Evolutionary conservation across 2,113 vertebrate species (phyloP).

Genomic region (Rhinoderma darwinii): DNA sequence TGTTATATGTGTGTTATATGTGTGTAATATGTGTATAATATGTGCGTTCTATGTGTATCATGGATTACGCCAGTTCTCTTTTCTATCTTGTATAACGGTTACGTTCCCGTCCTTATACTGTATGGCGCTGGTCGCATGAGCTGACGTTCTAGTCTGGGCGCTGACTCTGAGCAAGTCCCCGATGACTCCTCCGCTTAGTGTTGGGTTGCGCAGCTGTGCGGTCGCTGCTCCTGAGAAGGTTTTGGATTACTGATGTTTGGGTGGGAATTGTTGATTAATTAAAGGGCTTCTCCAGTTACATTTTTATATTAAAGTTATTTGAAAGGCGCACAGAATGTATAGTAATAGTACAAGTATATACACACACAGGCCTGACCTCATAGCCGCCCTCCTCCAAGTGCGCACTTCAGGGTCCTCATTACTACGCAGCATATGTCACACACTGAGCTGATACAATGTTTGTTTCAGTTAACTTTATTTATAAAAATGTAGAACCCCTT

Average conservation of each 20-base stretch:
- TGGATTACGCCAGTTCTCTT: no score
- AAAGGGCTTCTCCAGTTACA: neutral
- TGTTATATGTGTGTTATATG: no score
- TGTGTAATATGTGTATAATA: no score
- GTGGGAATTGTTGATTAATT: neutral
- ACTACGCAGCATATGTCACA: no score
- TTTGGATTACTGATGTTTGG: neutral
- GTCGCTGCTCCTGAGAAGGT: neutral
- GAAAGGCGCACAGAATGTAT: no score
- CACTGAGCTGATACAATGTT: no score
- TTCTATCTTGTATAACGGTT: neutral
- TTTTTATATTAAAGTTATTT: neutral
- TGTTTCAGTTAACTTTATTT: no score
- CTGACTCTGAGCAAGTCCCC: neutral
- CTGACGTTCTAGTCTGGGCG: neutral
- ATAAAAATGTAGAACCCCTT: no score
- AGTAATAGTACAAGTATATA: no score
- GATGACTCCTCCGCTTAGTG: neutral
- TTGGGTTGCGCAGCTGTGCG: slow-evolving; percentile 5
- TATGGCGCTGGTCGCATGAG: neutral
- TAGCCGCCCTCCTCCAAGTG: no score
- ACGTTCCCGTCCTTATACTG: neutral
- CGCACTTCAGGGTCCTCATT: no score
- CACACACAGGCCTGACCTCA: no score
- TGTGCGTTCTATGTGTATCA: neutral